Conservation (phyloP, 2,888 invertebrate species). For the Morpho achilles region DNA sequence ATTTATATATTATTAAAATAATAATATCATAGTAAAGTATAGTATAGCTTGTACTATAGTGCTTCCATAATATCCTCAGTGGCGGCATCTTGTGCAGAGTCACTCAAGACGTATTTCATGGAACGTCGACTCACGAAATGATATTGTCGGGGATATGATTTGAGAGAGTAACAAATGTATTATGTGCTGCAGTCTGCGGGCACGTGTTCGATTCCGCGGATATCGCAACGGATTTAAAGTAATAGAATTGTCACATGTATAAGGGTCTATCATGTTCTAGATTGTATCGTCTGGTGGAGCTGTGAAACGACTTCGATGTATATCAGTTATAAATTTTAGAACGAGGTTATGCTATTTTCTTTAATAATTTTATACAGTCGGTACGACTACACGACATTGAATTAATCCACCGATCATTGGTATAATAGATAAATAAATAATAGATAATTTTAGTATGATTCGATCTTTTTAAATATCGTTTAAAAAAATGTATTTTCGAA, state of each 20-base stretch:
- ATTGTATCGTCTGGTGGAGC: too few species aligned
- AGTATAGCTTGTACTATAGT: constrained; percentile 26
- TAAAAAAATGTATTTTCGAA: too few species aligned
- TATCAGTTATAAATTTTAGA: too few species aligned
- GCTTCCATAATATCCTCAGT: constrained; percentile 38
- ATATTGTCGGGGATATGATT: constrained; percentile 76
- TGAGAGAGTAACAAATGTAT: constrained; percentile 71
- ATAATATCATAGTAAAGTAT: neutral
- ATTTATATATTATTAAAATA: too few species aligned
- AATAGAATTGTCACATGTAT: constrained; percentile 18
- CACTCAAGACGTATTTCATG: constrained; percentile 78
- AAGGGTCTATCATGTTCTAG: neutral
- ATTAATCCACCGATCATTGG: too few species aligned
- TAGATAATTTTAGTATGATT: too few species aligned
- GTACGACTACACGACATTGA: too few species aligned
- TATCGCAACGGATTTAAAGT: constrained; percentile 8
- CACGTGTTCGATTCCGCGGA: constrained; percentile 33
- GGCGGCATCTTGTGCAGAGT: constrained; percentile 71
- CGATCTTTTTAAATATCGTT: too few species aligned
- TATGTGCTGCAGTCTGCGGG: constrained; percentile 44
- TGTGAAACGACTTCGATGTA: too few species aligned
- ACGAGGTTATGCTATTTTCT: too few species aligned
- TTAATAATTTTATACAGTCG: too few species aligned
- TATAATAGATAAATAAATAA: too few species aligned
- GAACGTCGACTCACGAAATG: constrained; percentile 75